Base-by-base conservation (phyloP, 2,797 vertebrate genomes). In the Cyclopterus lumpus region DNA sequence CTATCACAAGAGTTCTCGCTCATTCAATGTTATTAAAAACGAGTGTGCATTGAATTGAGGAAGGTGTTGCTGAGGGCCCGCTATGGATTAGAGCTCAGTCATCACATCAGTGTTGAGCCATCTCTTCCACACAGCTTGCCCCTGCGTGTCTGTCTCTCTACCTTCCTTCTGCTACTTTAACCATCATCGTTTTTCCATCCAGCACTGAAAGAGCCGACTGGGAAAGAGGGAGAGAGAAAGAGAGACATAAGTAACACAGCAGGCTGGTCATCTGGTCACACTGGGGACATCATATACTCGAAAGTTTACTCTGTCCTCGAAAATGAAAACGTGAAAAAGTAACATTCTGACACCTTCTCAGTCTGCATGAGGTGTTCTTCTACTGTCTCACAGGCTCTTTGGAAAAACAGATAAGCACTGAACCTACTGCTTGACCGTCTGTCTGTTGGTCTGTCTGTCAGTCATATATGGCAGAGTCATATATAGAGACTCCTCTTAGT, bases 331-430 rank as follows among this genome's bases (percentile, higher is more conserved):
- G 81, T 71, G 86, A 91, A 86, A 84, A 85, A 86, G 88, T 89
- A 84, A 88, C 83, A 72, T 90, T 88, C 83, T 85, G 89, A 89
- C 88, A 87, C 90, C 81, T 93, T 92, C 87, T 92, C 88, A 91
- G 92, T 89, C 88, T 95, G 93, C 93, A 94, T 92, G 88, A 92
- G 79, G 81, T 92, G 87, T 89, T 93, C 92, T 93, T 92, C 92
- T 93, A 78, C 84, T 82, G 90, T 92, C 92, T 89, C 91, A 94
- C 92, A 93, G 91, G 93, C 94, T 95, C 94, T 94, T 95, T 96
- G 95, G 93, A 95, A 95, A 96, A 96, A 95, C 94, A 94, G 93
- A 94, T 92, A 92, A 94, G 93, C 93, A 93, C 93, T 94, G 92
- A 94, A 94, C 92, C 94, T 92, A 94, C 93, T 90, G 94, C 95